Base-by-base conservation (phyloP, 2,888 invertebrate species). In the Siphonodentalium dalli region DNA sequence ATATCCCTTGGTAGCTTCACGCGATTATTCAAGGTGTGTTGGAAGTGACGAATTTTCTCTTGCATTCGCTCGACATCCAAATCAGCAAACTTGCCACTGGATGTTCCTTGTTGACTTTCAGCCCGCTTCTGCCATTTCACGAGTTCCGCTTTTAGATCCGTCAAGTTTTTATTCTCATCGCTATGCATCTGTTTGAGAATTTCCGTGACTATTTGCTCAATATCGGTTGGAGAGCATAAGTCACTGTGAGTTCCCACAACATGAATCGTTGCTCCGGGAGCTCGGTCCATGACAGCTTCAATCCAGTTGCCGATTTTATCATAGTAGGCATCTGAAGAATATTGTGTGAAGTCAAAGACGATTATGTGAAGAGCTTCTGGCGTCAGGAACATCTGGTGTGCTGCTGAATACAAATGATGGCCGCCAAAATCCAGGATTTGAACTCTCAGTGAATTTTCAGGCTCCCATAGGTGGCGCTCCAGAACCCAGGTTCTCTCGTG, bases 391-490 rank as follows among this genome's bases (percentile, higher is more conserved):
- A 75, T 68, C 57, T 75, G 74, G 40, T 75, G 74, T 6, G 75
- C 75, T n/a, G 74, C 75, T n/a, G 73, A 73, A 55, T 75, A 75
- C 27, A 75, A 72, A 45, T 75, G 74, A 50, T 75, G 75, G 3
- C 75, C 75, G 1, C 75, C 75, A 65, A 75, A 75, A 55, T 75
- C 75, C 9, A 75, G 59, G 23, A 75, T 67, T 61, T 74, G 74
- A 15, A 75, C 68, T 15, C 74, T 47, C 9, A 74, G 54, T n/a
- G 68, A 63, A 1, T 72, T 68, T 37, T 73, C 71, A 1, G 75
- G 75, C 45, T 75, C 75, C 75, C 75, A 75, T 6, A 75, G 61
- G 47, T 74, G 74, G 29, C 73, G 61, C 39, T 75, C 75, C 58
- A 75, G 62, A 2, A 75, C 75, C 74, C 74, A 74, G 2, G 75